Conservation (phyloP, 1,140 invertebrate genomes). For the Dinothrombium tinctorium region DNA sequence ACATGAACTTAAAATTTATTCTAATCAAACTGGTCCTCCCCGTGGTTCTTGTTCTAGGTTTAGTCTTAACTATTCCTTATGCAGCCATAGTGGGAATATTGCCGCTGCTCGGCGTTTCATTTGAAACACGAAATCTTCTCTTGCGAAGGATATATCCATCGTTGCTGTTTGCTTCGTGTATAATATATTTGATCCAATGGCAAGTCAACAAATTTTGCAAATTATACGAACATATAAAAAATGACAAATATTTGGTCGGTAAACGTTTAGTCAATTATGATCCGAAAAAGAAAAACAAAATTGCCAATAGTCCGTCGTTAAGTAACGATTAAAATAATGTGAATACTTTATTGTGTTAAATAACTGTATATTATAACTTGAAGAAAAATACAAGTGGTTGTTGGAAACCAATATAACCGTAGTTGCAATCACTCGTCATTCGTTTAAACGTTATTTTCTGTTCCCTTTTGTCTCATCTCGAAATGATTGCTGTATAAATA, state of each 20-base stretch:
- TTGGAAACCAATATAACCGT: too few relatives aligned
- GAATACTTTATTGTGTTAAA: not conserved
- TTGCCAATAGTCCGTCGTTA: too few relatives aligned
- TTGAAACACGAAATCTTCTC: conserved; percentile 47
- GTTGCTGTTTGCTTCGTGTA: conserved; percentile 38
- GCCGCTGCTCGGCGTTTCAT: conserved; percentile 42
- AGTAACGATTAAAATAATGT: not conserved
- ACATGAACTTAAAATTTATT: conserved; percentile 71
- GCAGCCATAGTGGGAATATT: conserved; percentile 55
- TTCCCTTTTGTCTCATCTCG: too few relatives aligned
- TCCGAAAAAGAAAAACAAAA: conserved; percentile 5
- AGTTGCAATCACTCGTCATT: too few relatives aligned
- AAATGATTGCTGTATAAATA: too few relatives aligned
- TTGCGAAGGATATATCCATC: conserved; percentile 75
- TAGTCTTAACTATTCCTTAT: conserved; percentile 70
- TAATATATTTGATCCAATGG: conserved; percentile 40
- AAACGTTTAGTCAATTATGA: conserved; percentile 86
- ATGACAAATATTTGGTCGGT: conserved; percentile 93
- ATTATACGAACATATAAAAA: conserved; percentile 93
- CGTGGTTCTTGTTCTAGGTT: conserved; percentile 57
- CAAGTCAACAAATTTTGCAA: conserved; percentile 75
- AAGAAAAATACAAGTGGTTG: not conserved
- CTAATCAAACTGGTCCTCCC: conserved; percentile 62
- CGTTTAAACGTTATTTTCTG: too few relatives aligned
- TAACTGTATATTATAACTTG: not conserved